phyloP scores from a whole-genome alignment of 1,140 invertebrate genomes.

The Temnothorax curvispinosus region DNA sequence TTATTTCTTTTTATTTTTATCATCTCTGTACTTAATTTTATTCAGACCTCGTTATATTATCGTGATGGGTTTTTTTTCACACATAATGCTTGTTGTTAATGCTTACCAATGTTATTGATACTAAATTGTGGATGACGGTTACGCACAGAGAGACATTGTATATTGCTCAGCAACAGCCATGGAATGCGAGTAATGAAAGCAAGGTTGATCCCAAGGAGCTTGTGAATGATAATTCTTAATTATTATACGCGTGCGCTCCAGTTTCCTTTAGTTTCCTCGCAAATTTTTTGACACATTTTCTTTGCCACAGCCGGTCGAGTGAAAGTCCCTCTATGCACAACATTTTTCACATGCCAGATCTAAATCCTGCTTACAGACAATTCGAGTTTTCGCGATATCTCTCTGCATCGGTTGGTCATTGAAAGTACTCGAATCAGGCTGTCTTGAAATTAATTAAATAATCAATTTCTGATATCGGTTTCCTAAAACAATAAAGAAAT shows the following conservation, averaged over 20 bases:
- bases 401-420: not conserved
- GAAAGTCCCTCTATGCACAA: constrained; percentile 62
- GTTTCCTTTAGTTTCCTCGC: constrained; percentile 65
- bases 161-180: not conserved
- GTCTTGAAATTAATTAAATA: not conserved
- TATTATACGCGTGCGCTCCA: constrained; percentile 77
- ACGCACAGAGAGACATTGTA: not conserved
- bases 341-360: constrained; percentile 59
- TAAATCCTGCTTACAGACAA: constrained; percentile 12
- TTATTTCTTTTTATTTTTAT: not conserved
- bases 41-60: not conserved
- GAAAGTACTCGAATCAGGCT: not conserved
- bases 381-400: constrained; percentile 16
- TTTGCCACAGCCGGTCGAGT: constrained; percentile 29
- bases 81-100: not conserved
- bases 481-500: not conserved
- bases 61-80: not conserved
- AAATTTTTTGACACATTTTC: constrained; percentile 74
- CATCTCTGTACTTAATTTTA: not conserved
- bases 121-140: not conserved
- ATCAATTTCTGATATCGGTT: not conserved
- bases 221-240: constrained; percentile 77
- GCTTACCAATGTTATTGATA: not conserved
- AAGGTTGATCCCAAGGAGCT: constrained; percentile 83
- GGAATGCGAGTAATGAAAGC: constrained; percentile 83